Percentiles rank a stretch among this genome's conserved stretches.
These are phyloP conservation scores for Phymorhynchus buccinoides DNA, from an alignment of 1,140 invertebrate species.

Conservation along the genomic window DNA sequence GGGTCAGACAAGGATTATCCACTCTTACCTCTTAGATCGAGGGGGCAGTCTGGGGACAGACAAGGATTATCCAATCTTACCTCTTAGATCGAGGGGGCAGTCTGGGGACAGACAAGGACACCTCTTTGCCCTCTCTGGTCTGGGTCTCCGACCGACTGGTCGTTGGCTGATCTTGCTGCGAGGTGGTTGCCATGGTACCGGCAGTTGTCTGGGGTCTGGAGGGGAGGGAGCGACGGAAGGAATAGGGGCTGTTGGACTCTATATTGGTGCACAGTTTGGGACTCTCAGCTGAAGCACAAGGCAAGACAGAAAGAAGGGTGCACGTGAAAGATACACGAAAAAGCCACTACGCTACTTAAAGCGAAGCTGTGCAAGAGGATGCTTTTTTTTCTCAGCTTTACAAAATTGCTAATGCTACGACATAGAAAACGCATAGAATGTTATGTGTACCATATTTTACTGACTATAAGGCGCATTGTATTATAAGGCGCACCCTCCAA, in stretches of 20 bases:
- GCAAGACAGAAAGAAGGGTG: slow-evolving; percentile 12
- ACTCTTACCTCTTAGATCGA: too few relatives aligned
- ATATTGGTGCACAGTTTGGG: slow-evolving; percentile 60
- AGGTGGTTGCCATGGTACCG: neutral
- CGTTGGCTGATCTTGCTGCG: neutral
- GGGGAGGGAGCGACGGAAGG: slow-evolving; percentile 56
- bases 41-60: too few relatives aligned
- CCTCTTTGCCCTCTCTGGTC: neutral
- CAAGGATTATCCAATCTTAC: neutral
- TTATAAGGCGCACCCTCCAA: too few relatives aligned
- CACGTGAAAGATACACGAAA: neutral
- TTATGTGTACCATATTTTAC: too few relatives aligned
- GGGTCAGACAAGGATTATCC: neutral
- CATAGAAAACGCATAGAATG: too few relatives aligned
- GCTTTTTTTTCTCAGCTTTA: too few relatives aligned
- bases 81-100: neutral
- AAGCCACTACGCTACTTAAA: neutral
- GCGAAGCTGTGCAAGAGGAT: neutral
- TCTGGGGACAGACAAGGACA: neutral
- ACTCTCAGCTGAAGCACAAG: slow-evolving; percentile 60
- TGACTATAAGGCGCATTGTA: too few relatives aligned
- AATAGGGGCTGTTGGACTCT: slow-evolving; percentile 61
- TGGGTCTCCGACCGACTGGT: neutral
- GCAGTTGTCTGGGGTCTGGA: slow-evolving; percentile 50
- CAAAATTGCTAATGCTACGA: too few relatives aligned